These are phyloP conservation scores for Carposina sasakii DNA, from an alignment of 1,140 invertebrate genomes.

Conservation along the genomic window DNA sequence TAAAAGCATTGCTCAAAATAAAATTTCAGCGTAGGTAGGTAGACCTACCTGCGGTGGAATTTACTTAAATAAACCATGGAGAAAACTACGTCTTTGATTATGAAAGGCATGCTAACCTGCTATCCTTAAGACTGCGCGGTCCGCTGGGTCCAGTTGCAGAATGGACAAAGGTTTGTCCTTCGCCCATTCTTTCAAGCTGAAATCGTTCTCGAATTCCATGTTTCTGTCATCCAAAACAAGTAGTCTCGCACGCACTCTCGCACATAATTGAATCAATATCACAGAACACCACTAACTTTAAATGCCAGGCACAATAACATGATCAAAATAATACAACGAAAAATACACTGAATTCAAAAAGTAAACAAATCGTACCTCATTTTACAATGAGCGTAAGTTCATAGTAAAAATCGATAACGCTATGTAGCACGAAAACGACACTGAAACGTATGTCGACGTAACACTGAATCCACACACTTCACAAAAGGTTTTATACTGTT, in stretches of 20 bases:
- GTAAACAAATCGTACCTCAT: slow-evolving; percentile 66
- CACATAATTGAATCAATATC: slow-evolving; percentile 66
- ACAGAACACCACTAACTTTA: slow-evolving; percentile 53
- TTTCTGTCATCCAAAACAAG: slow-evolving; percentile 70
- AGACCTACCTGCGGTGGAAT: no score
- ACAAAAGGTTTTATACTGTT: no score
- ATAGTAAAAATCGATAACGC: slow-evolving; percentile 70
- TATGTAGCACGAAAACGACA: no score
- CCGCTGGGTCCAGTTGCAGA: slow-evolving; percentile 93
- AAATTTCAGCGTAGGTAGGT: no score
- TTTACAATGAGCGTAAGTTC: no score
- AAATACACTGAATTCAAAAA: slow-evolving; percentile 53
- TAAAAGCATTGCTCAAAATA: no score
- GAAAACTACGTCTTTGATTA: no score
- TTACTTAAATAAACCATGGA: no score
- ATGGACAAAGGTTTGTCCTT: slow-evolving; percentile 96
- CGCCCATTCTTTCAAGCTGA: slow-evolving; percentile 94
- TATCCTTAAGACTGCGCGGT: slow-evolving; percentile 94
- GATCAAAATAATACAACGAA: no score
- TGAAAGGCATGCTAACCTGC: no score
- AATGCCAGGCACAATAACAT: slow-evolving; percentile 51
- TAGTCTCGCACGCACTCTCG: slow-evolving; percentile 62
- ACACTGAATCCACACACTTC: no score
- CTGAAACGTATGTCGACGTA: no score
- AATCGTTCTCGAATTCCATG: slow-evolving; percentile 88